Evolutionary conservation across 2,888 invertebrate genomes (phyloP).

Genomic region (Amblyjoppa fuscipennis): DNA sequence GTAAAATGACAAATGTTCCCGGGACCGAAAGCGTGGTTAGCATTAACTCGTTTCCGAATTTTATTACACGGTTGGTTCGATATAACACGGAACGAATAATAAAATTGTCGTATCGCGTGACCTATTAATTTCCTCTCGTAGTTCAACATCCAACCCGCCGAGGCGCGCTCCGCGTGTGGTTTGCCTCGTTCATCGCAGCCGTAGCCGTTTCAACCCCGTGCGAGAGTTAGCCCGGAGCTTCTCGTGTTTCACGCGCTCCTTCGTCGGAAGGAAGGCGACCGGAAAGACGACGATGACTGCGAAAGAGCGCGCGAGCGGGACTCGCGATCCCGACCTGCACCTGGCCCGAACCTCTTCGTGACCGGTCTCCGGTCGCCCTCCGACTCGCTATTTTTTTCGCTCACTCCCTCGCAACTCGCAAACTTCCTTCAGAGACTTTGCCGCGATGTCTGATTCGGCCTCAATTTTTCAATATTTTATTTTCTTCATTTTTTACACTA

Average conservation of each 20-base stretch:
- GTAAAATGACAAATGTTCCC: background rate
- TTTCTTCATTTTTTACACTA: background rate
- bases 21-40: background rate
- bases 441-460: background rate
- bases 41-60: slow-evolving; percentile 22
- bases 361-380: slow-evolving; percentile 18
- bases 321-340: slow-evolving; percentile 56
- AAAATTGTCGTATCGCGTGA: slow-evolving; percentile 74
- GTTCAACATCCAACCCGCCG: slow-evolving; percentile 6
- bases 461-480: background rate
- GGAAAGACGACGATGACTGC: slow-evolving; percentile 44
- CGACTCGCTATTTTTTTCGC: slow-evolving; percentile 15
- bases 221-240: slow-evolving; percentile 57
- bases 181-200: slow-evolving; percentile 41
- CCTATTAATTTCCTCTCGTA: slow-evolving; percentile 71
- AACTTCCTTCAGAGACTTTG: slow-evolving; percentile 11
- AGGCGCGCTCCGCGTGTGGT: slow-evolving; percentile 49
- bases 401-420: background rate
- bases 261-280: slow-evolving; percentile 27
- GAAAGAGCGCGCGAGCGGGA: slow-evolving; percentile 28
- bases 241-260: slow-evolving; percentile 72
- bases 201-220: background rate
- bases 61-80: slow-evolving; percentile 23
- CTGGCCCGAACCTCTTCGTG: slow-evolving; percentile 66
- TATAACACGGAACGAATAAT: slow-evolving; percentile 37